Percentiles rank a stretch among this genome's conserved stretches.
These are phyloP conservation scores for Eremophila alpestris DNA, from an alignment of 2,797 vertebrate genomes.

Conservation along the genomic window DNA sequence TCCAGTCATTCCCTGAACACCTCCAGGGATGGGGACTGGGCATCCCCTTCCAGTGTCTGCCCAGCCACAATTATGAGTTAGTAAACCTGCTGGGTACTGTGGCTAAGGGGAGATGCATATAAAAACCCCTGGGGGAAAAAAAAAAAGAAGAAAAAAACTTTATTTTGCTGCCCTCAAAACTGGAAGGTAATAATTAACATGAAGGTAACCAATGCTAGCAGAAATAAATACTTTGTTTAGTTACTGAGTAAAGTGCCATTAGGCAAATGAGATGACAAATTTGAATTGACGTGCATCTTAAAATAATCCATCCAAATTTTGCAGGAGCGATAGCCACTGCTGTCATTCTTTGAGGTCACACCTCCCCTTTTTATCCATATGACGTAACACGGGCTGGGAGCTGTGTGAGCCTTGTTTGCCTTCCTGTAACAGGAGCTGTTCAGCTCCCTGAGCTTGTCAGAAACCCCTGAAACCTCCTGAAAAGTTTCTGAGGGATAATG, in stretches of 20 bases:
- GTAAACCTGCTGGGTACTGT: not conserved
- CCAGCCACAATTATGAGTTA: not conserved
- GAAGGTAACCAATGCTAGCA: not conserved
- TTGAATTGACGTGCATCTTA: not conserved
- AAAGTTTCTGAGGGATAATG: not conserved
- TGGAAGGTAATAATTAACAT: not conserved
- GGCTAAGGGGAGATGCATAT: not conserved
- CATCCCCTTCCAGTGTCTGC: not conserved
- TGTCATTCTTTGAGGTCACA: not conserved
- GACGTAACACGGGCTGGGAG: rapidly evolving
- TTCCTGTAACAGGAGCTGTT: not conserved
- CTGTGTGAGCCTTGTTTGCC: not conserved
- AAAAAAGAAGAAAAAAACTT: not conserved
- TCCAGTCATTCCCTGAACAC: not conserved
- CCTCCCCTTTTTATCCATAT: not conserved
- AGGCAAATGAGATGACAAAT: conserved; percentile 23
- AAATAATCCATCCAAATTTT: not conserved
- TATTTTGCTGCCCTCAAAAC: not conserved
- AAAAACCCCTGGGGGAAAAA: not conserved
- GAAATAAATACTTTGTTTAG: not conserved
- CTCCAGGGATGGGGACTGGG: not conserved
- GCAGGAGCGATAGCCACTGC: not conserved
- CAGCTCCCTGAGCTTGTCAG: not conserved
- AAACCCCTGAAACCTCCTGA: not conserved
- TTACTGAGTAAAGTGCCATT: not conserved